A percentile compares a stretch with the other conserved stretches of the same genome.
These are phyloP conservation scores for Sisor rabdophorus DNA, from an alignment of 2,113 vertebrate species.

Conservation along the genomic window DNA sequence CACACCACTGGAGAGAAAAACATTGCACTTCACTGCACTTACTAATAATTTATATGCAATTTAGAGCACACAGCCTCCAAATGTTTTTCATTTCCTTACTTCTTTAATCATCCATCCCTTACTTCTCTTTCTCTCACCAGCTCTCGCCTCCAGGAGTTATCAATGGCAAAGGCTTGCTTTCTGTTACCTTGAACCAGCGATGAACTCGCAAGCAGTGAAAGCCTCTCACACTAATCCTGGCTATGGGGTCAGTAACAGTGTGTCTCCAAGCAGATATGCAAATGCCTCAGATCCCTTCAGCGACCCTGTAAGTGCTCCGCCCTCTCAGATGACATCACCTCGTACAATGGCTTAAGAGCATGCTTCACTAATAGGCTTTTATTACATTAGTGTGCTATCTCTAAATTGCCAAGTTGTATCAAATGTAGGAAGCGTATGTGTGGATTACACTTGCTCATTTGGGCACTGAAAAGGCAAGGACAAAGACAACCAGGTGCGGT, in stretches of 20 bases:
- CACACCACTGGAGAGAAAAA: constrained; percentile 60
- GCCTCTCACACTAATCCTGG: constrained; percentile 66
- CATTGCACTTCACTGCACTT: constrained; percentile 64
- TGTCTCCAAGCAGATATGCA: constrained; percentile 71
- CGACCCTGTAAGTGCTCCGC: constrained; percentile 42
- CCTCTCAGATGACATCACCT: constrained; percentile 62
- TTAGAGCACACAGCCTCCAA: constrained; percentile 55
- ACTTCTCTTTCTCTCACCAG: constrained; percentile 48
- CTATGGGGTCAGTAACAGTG: constrained; percentile 64
- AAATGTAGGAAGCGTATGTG: constrained; percentile 44
- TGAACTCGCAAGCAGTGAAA: constrained; percentile 62
- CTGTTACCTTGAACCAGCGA: constrained; percentile 65
- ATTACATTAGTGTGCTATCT: constrained; percentile 41
- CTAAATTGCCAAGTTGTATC: constrained; percentile 42
- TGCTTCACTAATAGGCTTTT: constrained; percentile 48
- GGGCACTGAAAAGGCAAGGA: constrained; percentile 20
- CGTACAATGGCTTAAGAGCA: constrained; percentile 40
- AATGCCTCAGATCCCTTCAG: constrained; percentile 54
- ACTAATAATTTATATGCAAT: constrained; percentile 80
- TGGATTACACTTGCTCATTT: constrained; percentile 28
- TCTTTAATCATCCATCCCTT: constrained; percentile 42
- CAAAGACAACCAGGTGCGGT: constrained; percentile 29
- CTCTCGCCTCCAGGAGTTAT: constrained; percentile 64
- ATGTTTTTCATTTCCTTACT: constrained; percentile 52
- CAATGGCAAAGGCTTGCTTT: constrained; percentile 66